phyloP scores from a whole-genome alignment of 2,888 invertebrate species.

The Steinernema hermaphroditum region DNA sequence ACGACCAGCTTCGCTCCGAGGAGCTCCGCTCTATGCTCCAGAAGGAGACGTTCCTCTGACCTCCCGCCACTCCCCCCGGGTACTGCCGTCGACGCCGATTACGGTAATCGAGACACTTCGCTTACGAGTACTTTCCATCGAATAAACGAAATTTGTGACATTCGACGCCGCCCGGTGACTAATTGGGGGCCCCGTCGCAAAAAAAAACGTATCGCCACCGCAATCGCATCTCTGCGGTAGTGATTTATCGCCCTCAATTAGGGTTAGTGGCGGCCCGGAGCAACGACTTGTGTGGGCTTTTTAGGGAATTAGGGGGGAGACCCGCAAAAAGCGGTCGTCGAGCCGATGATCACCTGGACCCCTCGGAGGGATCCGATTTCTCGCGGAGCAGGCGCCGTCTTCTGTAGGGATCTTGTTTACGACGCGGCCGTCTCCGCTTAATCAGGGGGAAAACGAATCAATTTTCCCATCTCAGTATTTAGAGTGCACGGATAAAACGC shows the following conservation, averaged over 20 bases:
- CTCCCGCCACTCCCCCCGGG: too few relatives aligned
- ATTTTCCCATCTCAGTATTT: too few relatives aligned
- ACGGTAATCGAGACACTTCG: conserved; percentile 7
- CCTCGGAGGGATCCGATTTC: neutral
- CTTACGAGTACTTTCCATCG: conserved; percentile 24
- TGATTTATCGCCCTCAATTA: conserved; percentile 26
- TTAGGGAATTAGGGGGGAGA: conserved; percentile 1
- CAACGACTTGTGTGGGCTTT: conserved; percentile 22
- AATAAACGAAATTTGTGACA: conserved; percentile 29
- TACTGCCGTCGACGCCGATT: neutral
- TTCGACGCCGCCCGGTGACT: neutral
- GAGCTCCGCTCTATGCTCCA: neutral
- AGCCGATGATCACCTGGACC: neutral
- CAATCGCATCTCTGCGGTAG: conserved; percentile 11
- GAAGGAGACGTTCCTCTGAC: conserved; percentile 22
- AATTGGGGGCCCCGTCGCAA: conserved; percentile 1
- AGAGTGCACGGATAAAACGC: too few relatives aligned
- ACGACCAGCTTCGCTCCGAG: neutral
- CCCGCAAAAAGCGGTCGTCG: conserved; percentile 14
- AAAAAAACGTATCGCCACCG: conserved; percentile 27
- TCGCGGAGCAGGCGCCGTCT: too few relatives aligned
- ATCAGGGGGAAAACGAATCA: too few relatives aligned
- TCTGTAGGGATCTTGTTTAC: too few relatives aligned
- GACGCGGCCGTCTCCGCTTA: too few relatives aligned
- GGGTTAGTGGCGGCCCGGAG: neutral